These are phyloP conservation scores for Trichosurus vulpecula DNA, from an alignment of 2,797 vertebrate species.

Conservation along the genomic window DNA sequence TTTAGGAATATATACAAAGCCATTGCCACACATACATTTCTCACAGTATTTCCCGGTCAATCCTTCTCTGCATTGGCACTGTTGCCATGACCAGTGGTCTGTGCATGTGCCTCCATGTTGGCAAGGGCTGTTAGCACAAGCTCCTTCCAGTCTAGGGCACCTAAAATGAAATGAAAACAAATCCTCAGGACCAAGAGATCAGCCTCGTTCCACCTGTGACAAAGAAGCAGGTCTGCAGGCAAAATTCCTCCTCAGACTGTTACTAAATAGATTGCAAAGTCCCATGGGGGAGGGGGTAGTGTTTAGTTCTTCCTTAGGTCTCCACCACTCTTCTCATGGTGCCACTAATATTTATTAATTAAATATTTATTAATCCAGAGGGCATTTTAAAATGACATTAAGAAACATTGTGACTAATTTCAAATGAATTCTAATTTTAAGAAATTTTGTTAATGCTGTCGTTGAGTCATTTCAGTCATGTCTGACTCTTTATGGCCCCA, in stretches of 20 bases:
- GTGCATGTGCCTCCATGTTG: slow-evolving; percentile 94
- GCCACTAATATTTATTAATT: too few relatives aligned
- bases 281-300: not conserved
- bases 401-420: not conserved
- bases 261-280: not conserved
- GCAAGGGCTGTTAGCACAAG: slow-evolving; percentile 91
- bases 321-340: not conserved
- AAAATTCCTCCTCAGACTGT: not conserved
- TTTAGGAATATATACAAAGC: not conserved
- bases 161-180: slow-evolving; percentile 82
- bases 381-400: not conserved
- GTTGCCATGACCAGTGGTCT: slow-evolving; percentile 98
- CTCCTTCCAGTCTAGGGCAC: slow-evolving; percentile 95
- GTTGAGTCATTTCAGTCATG: not conserved
- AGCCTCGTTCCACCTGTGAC: not conserved
- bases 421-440: not conserved
- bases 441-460: not conserved
- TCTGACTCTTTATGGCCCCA: not conserved
- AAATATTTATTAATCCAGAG: not conserved
- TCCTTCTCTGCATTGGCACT: slow-evolving; percentile 93
- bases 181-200: not conserved
- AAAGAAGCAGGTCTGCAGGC: not conserved
- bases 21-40: slow-evolving; percentile 89
- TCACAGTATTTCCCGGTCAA: slow-evolving; percentile 96
- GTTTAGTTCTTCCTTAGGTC: not conserved